Percentiles rank a stretch among this genome's conserved stretches.
These are phyloP conservation scores for Bombus breviceps DNA, from an alignment of 1,140 invertebrate genomes.

Conservation along the genomic window DNA sequence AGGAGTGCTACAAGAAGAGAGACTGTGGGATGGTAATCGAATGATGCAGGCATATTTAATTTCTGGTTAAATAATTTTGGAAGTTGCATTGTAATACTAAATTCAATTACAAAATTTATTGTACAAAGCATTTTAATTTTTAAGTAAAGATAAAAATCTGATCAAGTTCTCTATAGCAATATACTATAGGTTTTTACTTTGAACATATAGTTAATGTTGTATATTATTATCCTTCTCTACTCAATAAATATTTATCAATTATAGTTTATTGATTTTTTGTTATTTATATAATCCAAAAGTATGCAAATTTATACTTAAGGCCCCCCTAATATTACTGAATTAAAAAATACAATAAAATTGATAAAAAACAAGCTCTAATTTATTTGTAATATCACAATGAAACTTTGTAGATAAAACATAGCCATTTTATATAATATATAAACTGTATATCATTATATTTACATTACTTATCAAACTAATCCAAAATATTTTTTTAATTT, in stretches of 20 bases:
- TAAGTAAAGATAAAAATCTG: slow-evolving; percentile 59
- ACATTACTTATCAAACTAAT: slow-evolving; percentile 27
- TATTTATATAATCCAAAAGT: not conserved
- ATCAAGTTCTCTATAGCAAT: slow-evolving; percentile 56
- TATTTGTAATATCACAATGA: slow-evolving; percentile 78
- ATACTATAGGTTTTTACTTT: slow-evolving; percentile 50
- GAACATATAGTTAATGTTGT: slow-evolving; percentile 54
- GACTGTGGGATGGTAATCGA: slow-evolving; percentile 67
- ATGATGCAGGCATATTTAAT: slow-evolving; percentile 59
- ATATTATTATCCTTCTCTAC: slow-evolving; percentile 48
- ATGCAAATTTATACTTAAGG: not conserved
- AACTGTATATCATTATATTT: slow-evolving; percentile 65
- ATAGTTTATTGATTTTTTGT: slow-evolving; percentile 10
- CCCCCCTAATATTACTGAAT: not conserved
- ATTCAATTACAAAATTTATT: slow-evolving; percentile 60
- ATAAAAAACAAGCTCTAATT: slow-evolving; percentile 75
- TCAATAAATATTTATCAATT: slow-evolving; percentile 53
- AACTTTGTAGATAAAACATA: slow-evolving; percentile 79
- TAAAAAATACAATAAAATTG: slow-evolving; percentile 52
- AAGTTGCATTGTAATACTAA: slow-evolving; percentile 56
- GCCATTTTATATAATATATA: slow-evolving; percentile 74
- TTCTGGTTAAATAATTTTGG: slow-evolving; percentile 44
- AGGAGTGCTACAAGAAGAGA: slow-evolving; percentile 65
- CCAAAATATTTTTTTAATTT: slow-evolving; percentile 52
- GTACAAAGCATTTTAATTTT: slow-evolving; percentile 68